phyloP scores from a whole-genome alignment of 2,797 vertebrate species.

The Parauchenoglanis punctatus region DNA sequence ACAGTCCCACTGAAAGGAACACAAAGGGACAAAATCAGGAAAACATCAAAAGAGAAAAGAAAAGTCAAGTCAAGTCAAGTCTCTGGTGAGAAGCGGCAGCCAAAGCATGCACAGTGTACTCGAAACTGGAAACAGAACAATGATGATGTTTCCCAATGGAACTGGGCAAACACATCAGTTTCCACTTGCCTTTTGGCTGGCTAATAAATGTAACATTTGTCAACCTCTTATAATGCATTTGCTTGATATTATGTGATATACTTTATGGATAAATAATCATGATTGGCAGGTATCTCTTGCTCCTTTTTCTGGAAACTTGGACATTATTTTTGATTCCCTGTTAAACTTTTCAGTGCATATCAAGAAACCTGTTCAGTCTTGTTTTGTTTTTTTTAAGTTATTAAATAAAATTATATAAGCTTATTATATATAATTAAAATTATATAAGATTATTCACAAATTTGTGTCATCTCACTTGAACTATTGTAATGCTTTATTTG shows the following conservation, averaged over 20 bases:
- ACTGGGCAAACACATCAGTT: background rate
- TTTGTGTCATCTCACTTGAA: background rate
- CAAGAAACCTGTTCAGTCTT: background rate
- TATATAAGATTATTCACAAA: background rate
- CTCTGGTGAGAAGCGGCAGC: too few species aligned
- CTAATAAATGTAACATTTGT: background rate
- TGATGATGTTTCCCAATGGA: background rate
- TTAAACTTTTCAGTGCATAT: background rate
- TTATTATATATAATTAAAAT: background rate
- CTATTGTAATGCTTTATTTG: background rate
- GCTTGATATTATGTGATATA: background rate
- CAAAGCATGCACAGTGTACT: too few species aligned
- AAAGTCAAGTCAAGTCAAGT: too few species aligned
- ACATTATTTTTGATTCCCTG: background rate
- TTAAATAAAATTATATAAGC: background rate
- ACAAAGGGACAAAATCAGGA: too few species aligned
- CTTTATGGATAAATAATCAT: background rate
- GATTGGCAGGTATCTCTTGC: background rate
- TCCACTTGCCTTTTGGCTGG: background rate
- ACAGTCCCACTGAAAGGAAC: too few species aligned
- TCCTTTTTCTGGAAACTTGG: background rate
- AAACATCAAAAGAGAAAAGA: too few species aligned
- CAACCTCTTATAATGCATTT: background rate
- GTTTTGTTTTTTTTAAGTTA: background rate
- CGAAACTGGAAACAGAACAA: too few species aligned